Evolutionary conservation across 2,113 vertebrate genomes (phyloP).

Genomic region (Melozone crissalis): DNA sequence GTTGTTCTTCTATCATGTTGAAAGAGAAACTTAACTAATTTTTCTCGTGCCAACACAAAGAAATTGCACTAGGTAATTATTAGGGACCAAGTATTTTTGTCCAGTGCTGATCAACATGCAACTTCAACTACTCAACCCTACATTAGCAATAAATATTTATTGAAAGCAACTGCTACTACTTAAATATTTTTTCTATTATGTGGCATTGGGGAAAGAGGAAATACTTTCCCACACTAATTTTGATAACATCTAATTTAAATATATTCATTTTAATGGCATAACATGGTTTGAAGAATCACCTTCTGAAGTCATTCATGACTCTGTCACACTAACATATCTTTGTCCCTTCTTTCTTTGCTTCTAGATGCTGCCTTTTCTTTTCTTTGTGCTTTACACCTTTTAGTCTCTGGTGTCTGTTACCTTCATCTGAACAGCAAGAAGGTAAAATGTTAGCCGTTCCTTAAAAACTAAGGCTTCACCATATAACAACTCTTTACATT

Average conservation of each 20-base stretch:
- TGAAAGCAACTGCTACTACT: neutral
- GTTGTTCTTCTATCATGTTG: neutral
- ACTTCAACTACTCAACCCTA: neutral
- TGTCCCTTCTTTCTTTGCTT: slow-evolving; percentile 68
- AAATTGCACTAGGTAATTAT: neutral
- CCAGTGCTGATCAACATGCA: neutral
- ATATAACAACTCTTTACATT: neutral
- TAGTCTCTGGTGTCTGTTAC: slow-evolving; percentile 72
- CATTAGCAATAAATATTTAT: neutral
- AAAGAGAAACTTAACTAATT: neutral
- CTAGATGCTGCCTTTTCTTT: slow-evolving; percentile 77
- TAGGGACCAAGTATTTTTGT: neutral
- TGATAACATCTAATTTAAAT: neutral
- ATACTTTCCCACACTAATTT: neutral
- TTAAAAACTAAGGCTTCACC: neutral
- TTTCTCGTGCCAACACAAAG: neutral
- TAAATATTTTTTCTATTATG: neutral
- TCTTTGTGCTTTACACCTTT: slow-evolving; percentile 70
- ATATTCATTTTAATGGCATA: neutral
- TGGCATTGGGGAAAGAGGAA: neutral
- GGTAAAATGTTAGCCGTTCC: slow-evolving; percentile 61
- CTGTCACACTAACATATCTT: slow-evolving; percentile 58
- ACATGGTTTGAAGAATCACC: neutral
- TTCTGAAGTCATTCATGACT: neutral
- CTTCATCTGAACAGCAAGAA: slow-evolving; percentile 67